Conservation (phyloP, 1,140 invertebrate species). For the Trachelipus rathkii region DNA sequence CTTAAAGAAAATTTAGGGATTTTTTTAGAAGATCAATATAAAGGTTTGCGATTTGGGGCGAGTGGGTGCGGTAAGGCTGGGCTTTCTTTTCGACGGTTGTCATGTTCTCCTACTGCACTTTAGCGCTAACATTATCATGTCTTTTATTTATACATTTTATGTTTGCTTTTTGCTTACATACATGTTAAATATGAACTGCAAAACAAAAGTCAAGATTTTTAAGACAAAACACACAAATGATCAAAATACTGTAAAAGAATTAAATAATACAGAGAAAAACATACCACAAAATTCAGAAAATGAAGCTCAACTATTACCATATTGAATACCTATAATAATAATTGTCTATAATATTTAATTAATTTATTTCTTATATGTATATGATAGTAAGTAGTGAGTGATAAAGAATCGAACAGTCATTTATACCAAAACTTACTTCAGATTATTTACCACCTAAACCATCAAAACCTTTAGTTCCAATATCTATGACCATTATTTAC, state of each 20-base stretch:
- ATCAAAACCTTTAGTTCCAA: background rate
- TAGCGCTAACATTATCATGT: background rate
- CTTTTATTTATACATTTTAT: background rate
- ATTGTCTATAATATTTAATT: no score
- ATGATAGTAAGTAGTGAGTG: no score
- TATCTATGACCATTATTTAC: background rate
- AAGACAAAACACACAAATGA: no score
- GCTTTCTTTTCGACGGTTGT: no score
- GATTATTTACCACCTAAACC: background rate
- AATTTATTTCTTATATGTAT: no score
- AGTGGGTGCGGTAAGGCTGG: background rate
- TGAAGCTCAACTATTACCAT: background rate
- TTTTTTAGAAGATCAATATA: background rate
- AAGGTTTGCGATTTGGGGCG: background rate
- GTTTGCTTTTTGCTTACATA: no score
- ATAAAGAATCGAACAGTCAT: background rate
- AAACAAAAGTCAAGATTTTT: no score
- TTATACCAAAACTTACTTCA: background rate
- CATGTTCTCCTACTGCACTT: no score
- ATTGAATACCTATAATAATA: no score
- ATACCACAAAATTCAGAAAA: background rate
- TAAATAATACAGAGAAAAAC: background rate
- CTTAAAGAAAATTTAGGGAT: no score
- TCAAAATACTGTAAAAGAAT: background rate
- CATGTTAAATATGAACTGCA: no score